Evolutionary conservation across 2,797 vertebrate species (phyloP), one percentile per base, ranked within the genome.

Genomic region (Serranus cabrilla): DNA sequence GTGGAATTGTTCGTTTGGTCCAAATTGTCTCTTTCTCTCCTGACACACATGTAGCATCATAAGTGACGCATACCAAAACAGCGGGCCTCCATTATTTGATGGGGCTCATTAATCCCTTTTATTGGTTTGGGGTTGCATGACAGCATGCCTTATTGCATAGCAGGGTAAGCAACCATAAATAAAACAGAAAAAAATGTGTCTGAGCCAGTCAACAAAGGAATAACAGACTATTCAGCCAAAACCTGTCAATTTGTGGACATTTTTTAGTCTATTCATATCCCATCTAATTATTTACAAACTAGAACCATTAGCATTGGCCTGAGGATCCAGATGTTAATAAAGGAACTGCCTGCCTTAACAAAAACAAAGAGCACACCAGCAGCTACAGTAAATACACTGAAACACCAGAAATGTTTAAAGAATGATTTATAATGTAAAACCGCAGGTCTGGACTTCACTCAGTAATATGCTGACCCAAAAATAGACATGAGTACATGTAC

Each of bases 31-130:
- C 3, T 1, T 16, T 9, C 52, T 42, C 45, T 42, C 8, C 17
- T 57, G 43, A 43, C 45, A 57, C 21, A 71, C n/a, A 39, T 31
- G 25, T 63, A 18, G 8, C 39, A 64, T 50, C 18, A 43, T 17
- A 39, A 64, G 8, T 23, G 16, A 74, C 21, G 13, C 21, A 5
- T 18, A 23, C 10, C 17, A 23, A 34, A 51, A 43, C 17, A 52
- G 34, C 51, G 6, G 17, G 46, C 16, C 14, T 54, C 39, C 12
- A 7, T 16, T 23, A 42, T 37, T 52, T 39, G 42, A 12, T 34
- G 16, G 17, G 49, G 14, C 49, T 55, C 59, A 55, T 55, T 55
- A 55, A 55, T 72, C 50, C 69, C 40, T 71, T 45, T 23, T 51
- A 61, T 45, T 71, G n/a, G n/a, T 55, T 52, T 55, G 40, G 7